These are phyloP conservation scores for Cylas formicarius DNA, from an alignment of 1,140 invertebrate genomes.

Conservation along the genomic window DNA sequence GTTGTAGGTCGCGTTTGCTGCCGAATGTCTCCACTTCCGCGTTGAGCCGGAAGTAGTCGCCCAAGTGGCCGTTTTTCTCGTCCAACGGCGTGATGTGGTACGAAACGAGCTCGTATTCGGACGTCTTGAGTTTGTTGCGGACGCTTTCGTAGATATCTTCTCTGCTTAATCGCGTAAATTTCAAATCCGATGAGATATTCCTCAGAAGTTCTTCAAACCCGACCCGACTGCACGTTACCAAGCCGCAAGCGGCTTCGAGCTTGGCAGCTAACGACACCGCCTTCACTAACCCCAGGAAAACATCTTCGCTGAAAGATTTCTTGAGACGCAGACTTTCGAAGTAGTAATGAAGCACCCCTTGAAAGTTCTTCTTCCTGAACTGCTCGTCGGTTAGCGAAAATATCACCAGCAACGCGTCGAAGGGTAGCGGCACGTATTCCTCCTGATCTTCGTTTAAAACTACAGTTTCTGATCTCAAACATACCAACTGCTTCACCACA, in stretches of 20 bases:
- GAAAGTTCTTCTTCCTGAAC: constrained; percentile 15
- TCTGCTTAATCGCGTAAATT: constrained; percentile 1
- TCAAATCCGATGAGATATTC: constrained; percentile 4
- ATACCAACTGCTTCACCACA: too few relatives aligned
- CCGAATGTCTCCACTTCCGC: background rate
- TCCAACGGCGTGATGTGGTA: constrained; percentile 11
- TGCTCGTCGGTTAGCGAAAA: constrained; percentile 13
- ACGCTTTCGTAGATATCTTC: constrained; percentile 5
- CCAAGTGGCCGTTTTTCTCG: constrained; percentile 21
- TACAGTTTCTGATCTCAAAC: too few relatives aligned
- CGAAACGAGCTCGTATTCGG: constrained; percentile 4
- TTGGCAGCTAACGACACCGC: too few relatives aligned
- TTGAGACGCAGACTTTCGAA: too few relatives aligned
- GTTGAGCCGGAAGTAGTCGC: constrained; percentile 21
- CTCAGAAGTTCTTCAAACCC: constrained; percentile 2
- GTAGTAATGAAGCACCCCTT: constrained; percentile 2
- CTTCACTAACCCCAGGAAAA: too few relatives aligned
- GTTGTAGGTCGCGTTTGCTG: background rate
- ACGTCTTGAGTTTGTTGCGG: background rate
- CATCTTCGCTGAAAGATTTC: too few relatives aligned
- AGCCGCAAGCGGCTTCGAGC: too few relatives aligned
- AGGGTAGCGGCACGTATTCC: constrained; percentile 7
- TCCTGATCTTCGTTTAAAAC: too few relatives aligned
- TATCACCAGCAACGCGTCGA: constrained; percentile 14
- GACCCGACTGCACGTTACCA: too few relatives aligned